Percentiles rank a stretch among this genome's conserved stretches.
Evolutionary conservation across 2,113 vertebrate genomes (phyloP).

Genomic region (Hydrolagus affinis): DNA sequence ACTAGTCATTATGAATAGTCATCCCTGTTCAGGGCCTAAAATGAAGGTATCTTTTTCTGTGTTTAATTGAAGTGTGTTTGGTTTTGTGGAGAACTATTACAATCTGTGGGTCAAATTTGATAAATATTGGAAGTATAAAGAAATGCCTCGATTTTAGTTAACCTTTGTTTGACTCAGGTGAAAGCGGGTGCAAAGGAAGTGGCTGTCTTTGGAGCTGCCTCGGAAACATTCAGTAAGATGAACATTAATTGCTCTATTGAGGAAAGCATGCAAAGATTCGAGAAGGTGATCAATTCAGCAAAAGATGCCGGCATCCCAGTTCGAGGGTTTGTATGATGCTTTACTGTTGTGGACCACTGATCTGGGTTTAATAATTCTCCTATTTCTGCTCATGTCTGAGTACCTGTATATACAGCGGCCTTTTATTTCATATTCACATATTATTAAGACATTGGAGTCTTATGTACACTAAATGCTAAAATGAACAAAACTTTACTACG

Average conservation of each 20-base stretch:
- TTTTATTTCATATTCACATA: not conserved
- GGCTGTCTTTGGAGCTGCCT: constrained; percentile 84
- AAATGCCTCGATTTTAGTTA: constrained; percentile 19
- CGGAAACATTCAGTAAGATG: constrained; percentile 78
- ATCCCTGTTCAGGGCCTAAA: too few relatives aligned
- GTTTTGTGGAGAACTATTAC: too few relatives aligned
- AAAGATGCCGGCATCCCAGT: constrained; percentile 71
- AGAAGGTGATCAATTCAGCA: constrained; percentile 69
- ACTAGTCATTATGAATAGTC: too few relatives aligned
- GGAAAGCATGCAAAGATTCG: constrained; percentile 81
- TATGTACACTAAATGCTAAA: too few relatives aligned
- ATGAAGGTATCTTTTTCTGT: too few relatives aligned
- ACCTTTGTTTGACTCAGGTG: constrained; percentile 53
- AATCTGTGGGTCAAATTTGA: too few relatives aligned
- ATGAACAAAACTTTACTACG: too few relatives aligned
- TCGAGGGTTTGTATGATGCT: constrained; percentile 66
- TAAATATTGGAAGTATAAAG: constrained; percentile 6
- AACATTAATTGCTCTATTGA: constrained; percentile 91
- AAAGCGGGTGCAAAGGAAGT: constrained; percentile 82
- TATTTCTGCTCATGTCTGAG: too few relatives aligned
- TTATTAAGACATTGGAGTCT: too few relatives aligned
- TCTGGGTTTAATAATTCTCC: too few relatives aligned
- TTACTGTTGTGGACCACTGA: too few relatives aligned
- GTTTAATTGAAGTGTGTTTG: too few relatives aligned
- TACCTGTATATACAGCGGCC: not conserved